Base-by-base conservation (phyloP, 2,888 invertebrate species). In the Cheilosia pagana region DNA sequence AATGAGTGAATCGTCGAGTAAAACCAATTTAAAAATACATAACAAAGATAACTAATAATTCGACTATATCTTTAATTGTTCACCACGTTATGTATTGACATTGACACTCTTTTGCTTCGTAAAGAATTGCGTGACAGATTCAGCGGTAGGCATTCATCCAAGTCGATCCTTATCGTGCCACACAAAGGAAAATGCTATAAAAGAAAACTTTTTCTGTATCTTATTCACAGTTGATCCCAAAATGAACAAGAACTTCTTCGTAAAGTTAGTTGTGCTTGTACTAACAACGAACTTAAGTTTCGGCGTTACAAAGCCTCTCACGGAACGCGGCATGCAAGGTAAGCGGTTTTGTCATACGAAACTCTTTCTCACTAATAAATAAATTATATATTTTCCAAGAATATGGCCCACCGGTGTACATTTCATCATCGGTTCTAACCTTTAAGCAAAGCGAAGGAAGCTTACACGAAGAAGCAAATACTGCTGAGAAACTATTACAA, bases 351-450 rank as follows among this genome's bases (percentile, higher is more conserved):
- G 0, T n/a, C 16, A 43, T n/a, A 43, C 2, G 0, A 8, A 45
- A 12, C 3, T 0, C 12, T 0, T 35, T 35, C 35, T 12, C 35
- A 35, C 1, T 3, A 35, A 35, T 12, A 35, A 35, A n/a, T n/a
- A n/a, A 35, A 12, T 12, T 35, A 35, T 12, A 3, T 12, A 35
- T 35, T 35, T 35, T 35, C 12, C 35, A 35, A 83, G 83, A 55
- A 12, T 74, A 74, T 31, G 59, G 43, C 5, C 45, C 45, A 43
- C 45, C 74, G 3, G 48, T 75, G 21, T 59, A 43, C 8, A 63
- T 79, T 19, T 43, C 78, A 8, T 78, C 83, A 0, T 45, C 70
- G 3, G 12, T 83, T 12, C 59, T 79, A 1, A 59, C 12, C 8
- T 10, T 83, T 1, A 50, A 74, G 12, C 28, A 53, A 52, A 28